Evolutionary conservation across 2,888 invertebrate genomes (phyloP), one percentile per base, ranked within the genome.

Genomic region (Drosophila sordidula): DNA sequence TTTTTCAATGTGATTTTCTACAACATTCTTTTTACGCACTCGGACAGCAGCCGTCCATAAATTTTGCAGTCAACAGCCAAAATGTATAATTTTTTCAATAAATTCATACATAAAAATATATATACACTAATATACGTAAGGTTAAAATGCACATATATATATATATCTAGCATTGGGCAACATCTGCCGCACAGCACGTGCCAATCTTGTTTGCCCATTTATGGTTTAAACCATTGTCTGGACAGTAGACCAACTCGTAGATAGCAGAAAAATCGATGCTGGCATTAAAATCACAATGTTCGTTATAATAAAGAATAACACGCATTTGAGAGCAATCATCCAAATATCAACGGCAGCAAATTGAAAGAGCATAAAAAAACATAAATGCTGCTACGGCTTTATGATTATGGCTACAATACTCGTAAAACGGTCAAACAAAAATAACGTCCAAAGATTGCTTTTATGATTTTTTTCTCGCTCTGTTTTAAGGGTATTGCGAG

Each of bases 1-100:
- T 85, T 85, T 84, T 81, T 87, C 67, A 79, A 75, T 66, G 82
- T 81, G 87, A 81, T 88, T 75, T 71, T 76, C 52, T 71, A 76
- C 75, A 67, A 71, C 46, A 64, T 79, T 69, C 34, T 67, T 62
- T 68, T 52, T 70, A 54, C 68, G 50, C 62, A 49, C 50, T 54
- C 58, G 52, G 68, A 69, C 80, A 80, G 44, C 61, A 72, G 49
- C 32, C 49, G 65, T 56, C 50, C 55, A 75, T 78, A 80, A 80
- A 80, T 80, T 78, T 80, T 22, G 44, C 56, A 59, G 69, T 18
- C 54, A 70, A 63, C 56, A 55, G 59, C 51, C 76, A 75, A 75
- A 79, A 66, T 63, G n/a, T 76, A 63, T 61, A 77, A 64, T 61
- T 57, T 76, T 78, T 66, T 61, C 58, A 59, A 80, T 80, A 78